Evolutionary conservation across 1,140 invertebrate genomes (phyloP).

Genomic region (Zaprionus lachaisei): DNA sequence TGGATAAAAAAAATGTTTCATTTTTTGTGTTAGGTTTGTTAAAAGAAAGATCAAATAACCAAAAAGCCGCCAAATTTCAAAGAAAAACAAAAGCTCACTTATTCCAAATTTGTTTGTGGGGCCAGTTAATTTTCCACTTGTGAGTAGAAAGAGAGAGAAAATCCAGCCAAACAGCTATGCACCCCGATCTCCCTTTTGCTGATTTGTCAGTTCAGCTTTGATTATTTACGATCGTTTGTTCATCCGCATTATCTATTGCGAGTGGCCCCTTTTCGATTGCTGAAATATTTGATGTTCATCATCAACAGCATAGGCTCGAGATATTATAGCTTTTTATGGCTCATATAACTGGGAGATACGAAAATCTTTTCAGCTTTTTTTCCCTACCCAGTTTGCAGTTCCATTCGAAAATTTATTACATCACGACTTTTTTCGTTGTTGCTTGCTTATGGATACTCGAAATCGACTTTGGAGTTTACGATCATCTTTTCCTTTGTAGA

Average conservation of each 20-base stretch:
- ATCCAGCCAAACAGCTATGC: constrained; percentile 12
- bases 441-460: constrained; percentile 35
- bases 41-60: constrained; percentile 79
- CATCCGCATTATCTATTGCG: constrained; percentile 28
- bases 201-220: constrained; percentile 73
- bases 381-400: constrained; percentile 38
- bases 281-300: constrained; percentile 52
- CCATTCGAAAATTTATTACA: constrained; percentile 71
- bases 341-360: constrained; percentile 42
- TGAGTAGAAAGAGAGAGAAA: constrained; percentile 30
- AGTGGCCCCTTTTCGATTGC: constrained; percentile 23
- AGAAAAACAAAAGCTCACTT: constrained; percentile 82
- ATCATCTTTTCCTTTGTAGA: constrained; percentile 26
- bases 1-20: constrained; percentile 72
- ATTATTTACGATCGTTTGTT: constrained; percentile 73
- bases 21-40: constrained; percentile 60
- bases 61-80: constrained; percentile 77
- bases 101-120: constrained; percentile 63
- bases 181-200: constrained; percentile 37
- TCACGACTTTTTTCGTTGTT: constrained; percentile 58
- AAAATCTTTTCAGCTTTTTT: constrained; percentile 51
- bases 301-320: constrained; percentile 34
- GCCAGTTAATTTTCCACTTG: constrained; percentile 79
- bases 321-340: constrained; percentile 51
- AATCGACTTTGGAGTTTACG: constrained; percentile 62